These are phyloP conservation scores for Halocynthia roretzi DNA, from an alignment of 23 tunicate genomes.

Conservation along the genomic window DNA sequence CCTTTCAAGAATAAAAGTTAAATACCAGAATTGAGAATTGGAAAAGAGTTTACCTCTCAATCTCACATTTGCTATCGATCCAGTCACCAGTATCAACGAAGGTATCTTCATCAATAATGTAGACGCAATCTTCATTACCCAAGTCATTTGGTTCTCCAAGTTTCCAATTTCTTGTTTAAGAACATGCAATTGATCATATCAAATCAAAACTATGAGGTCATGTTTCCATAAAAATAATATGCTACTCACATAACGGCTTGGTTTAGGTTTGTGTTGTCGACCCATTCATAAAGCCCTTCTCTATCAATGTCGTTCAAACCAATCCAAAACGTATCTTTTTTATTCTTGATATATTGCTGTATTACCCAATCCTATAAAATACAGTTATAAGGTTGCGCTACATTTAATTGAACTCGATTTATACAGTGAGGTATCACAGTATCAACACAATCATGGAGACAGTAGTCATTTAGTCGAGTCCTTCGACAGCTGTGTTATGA, in stretches of 20 bases:
- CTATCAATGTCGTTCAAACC: constrained; percentile 32
- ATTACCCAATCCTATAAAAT: constrained; percentile 28
- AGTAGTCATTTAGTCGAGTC: not conserved
- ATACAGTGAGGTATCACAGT: not conserved
- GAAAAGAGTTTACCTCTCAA: too few species aligned
- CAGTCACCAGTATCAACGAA: too few species aligned
- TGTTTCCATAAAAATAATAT: too few species aligned
- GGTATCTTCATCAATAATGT: not conserved
- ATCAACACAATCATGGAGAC: not conserved
- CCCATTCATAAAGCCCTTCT: constrained; percentile 21
- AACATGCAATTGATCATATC: too few species aligned
- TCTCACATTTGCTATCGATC: too few species aligned
- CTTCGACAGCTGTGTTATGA: too few species aligned
- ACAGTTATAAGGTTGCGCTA: too few species aligned
- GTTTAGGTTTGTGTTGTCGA: not conserved
- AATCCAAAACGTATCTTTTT: constrained; percentile 23
- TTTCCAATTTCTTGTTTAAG: not conserved
- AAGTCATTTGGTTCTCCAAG: constrained; percentile 41
- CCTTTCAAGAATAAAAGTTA: too few species aligned
- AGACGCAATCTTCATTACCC: constrained; percentile 43
- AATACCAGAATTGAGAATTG: too few species aligned
- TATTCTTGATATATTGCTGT: constrained; percentile 2
- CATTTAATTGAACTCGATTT: too few species aligned
- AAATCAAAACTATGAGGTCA: too few species aligned
- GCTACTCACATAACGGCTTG: constrained; percentile 6